phyloP scores from a whole-genome alignment of 2,797 vertebrate species.

The Cephalopachus bancanus region DNA sequence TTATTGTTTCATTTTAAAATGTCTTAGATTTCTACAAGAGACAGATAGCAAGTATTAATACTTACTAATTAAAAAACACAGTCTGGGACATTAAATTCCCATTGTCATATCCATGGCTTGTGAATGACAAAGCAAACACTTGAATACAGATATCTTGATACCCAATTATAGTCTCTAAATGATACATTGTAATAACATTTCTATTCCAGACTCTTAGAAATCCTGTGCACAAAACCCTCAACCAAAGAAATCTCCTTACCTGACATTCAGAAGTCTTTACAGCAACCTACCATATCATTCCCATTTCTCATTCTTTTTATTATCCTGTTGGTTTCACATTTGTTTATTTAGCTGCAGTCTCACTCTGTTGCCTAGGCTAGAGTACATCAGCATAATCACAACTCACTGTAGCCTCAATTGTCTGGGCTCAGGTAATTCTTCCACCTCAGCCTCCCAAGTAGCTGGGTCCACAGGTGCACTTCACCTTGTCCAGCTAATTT shows the following conservation, averaged over 20 bases:
- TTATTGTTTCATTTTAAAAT: neutral
- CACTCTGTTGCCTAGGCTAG: too few species aligned
- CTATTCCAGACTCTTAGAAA: neutral
- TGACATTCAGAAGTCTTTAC: neutral
- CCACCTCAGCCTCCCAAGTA: too few species aligned
- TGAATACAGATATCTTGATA: neutral
- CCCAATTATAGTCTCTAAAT: neutral
- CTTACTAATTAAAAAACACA: constrained; percentile 27
- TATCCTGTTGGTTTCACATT: neutral
- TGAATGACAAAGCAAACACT: neutral
- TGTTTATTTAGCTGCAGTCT: too few species aligned
- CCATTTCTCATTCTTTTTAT: neutral
- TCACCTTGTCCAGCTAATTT: too few species aligned
- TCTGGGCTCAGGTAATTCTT: too few species aligned
- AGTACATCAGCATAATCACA: too few species aligned
- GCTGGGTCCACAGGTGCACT: too few species aligned
- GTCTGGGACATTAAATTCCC: neutral
- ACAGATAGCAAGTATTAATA: neutral
- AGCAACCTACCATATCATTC: neutral
- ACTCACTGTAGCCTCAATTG: too few species aligned
- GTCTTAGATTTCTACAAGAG: neutral
- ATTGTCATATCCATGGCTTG: neutral
- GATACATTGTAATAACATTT: neutral
- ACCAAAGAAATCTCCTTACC: neutral
- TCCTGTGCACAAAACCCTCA: neutral